Conservation (phyloP, 2,113 vertebrate genomes). For the Phalacrocorax carbo region DNA sequence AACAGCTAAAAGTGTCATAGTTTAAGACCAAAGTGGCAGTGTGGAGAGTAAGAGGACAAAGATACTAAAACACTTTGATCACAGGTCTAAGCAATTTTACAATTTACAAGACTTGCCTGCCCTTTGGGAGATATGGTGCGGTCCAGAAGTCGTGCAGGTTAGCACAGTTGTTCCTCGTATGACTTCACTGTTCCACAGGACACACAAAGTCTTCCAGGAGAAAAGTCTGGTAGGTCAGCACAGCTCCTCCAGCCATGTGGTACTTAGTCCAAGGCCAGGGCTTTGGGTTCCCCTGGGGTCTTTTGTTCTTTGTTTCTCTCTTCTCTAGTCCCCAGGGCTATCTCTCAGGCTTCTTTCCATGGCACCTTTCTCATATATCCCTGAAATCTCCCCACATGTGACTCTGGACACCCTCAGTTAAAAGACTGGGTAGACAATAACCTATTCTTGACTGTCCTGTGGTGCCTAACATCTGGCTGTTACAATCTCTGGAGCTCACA, state of each 20-base stretch:
- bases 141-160: neutral
- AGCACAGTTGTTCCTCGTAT: rapidly evolving
- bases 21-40: neutral
- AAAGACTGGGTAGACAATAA: neutral
- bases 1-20: no score
- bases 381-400: neutral
- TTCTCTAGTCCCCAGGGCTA: neutral
- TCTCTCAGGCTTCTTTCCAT: neutral
- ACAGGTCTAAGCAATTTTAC: neutral
- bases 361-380: neutral
- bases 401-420: neutral
- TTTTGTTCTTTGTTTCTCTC: neutral
- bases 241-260: neutral
- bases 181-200: neutral
- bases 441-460: neutral
- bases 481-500: neutral
- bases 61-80: neutral
- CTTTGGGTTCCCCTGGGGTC: neutral
- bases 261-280: no score
- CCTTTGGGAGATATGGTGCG: neutral
- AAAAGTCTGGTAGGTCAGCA: neutral
- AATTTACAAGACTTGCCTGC: neutral
- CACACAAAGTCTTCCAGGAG: rapidly evolving
- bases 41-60: neutral
- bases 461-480: neutral